Base-by-base conservation (phyloP, 2,113 vertebrate genomes). In the Indri indri region DNA sequence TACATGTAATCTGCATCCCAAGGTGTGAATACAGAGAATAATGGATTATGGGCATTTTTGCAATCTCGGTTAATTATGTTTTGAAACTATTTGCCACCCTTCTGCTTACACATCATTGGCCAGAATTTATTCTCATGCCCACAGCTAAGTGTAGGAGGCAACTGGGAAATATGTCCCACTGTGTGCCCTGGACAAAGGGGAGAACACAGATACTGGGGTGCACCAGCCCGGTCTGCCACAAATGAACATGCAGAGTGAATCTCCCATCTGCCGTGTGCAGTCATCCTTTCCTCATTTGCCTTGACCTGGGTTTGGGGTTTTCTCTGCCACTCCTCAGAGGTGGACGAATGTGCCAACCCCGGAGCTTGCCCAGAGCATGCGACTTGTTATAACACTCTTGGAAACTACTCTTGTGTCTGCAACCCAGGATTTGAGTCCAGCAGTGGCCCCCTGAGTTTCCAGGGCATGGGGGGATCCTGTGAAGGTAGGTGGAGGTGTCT, bases 341-440 rank as follows among this genome's bases (percentile, higher is more conserved):
- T 68, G 16, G 73, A 97, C 2, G 88, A 95, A 79, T 97, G 97
- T 54, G 30, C 10, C 0, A 0, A 45, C 12, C 1, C 27, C 6
- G 2, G n/a, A 25, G 10, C 6, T 42, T 98, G 97, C 68, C 91
- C 97, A 0, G 30, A 74, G 8, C 17, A 77, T 9, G 42, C 97
- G 0, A 66, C 30, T 3, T 98, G 97, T 45, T 17, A 47, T 42
- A 97, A 97, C 30, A 73, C 13, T 52, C 0, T n/a, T 7, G 92
- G 96, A 54, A 95, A 14, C 73, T 96, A 97, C 71, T 86, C 10
- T 22, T 98, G 97, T 71, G 17, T 22, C 23, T 97, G 95, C 54
- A 73, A 86, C 22, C 0, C 13, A 0, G 97, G 96, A 23, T 88
- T 77, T 73, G 86, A 50, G 76, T 63, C 63, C 9, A 86, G 86